Percentiles rank a stretch among this genome's conserved stretches.
Conservation (phyloP, 1,140 invertebrate genomes). For the Leguminivora glycinivorella region DNA sequence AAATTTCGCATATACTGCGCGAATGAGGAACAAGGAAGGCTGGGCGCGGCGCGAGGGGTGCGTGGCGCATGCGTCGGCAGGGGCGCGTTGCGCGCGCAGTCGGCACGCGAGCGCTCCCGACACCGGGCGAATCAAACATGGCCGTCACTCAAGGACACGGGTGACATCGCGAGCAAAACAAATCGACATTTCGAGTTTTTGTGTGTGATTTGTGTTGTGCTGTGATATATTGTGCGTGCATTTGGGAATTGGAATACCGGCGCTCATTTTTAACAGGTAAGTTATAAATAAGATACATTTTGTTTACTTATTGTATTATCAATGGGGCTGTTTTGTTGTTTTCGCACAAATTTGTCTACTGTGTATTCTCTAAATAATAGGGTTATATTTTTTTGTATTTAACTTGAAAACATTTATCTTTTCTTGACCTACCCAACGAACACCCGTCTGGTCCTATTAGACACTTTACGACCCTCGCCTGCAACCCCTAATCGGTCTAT, state of each 20-base stretch:
- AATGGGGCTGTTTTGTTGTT: slow-evolving; percentile 1
- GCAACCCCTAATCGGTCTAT: slow-evolving; percentile 4
- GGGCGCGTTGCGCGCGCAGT: slow-evolving; percentile 73
- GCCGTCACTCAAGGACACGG: slow-evolving; percentile 66
- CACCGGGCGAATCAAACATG: slow-evolving; percentile 53
- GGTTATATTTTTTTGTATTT: not conserved
- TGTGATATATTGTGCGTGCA: slow-evolving; percentile 43
- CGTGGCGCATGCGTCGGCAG: slow-evolving; percentile 69
- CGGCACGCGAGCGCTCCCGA: slow-evolving; percentile 70
- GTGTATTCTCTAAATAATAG: not conserved
- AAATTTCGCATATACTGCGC: slow-evolving; percentile 17
- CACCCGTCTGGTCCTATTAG: slow-evolving; percentile 9
- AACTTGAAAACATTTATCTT: not conserved
- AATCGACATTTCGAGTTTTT: not conserved
- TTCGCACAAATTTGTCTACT: not conserved
- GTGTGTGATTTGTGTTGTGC: slow-evolving; percentile 35
- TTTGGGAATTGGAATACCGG: slow-evolving; percentile 62
- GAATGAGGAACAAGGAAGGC: slow-evolving; percentile 33
- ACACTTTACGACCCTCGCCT: slow-evolving; percentile 2
- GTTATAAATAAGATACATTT: slow-evolving; percentile 44
- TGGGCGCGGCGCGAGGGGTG: slow-evolving; percentile 41
- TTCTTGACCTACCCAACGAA: slow-evolving; percentile 26
- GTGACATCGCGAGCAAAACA: slow-evolving; percentile 54
- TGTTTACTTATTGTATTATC: slow-evolving; percentile 27
- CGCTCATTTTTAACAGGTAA: slow-evolving; percentile 66